Evolutionary conservation across 1,140 invertebrate species (phyloP), one percentile per base, ranked within the genome.

Genomic region (Caenorhabditis remanei): DNA sequence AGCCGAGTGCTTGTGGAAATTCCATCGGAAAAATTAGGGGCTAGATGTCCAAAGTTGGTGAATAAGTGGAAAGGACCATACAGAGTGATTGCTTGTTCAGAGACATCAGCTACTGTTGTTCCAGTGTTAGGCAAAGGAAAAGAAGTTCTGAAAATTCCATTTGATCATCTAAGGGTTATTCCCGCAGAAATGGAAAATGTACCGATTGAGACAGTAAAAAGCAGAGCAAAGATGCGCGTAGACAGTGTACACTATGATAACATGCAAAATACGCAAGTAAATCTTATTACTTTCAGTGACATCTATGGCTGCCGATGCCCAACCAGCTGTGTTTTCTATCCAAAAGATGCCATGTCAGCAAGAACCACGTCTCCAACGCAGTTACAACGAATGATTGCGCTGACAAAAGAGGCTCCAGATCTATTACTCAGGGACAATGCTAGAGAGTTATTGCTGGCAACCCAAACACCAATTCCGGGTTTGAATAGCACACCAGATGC

Each of bases 11-110:
- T 65, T 0, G 21, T 65, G 40, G 63, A 65, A 65, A 65, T 65
- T 40, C 63, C 63, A 13, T 32, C 63, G 1, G 63, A 65, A n/a
- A 65, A 65, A 41, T 7, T 65, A 65, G 63, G 63, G 0, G 63
- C 63, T 40, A 32, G n/a, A 41, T 65, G 63, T 65, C 63, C 63
- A 11, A 65, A 65, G 32, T 65, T 65, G 16, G 63, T 65, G 32
- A 65, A 65, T 41, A 65, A 65, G 16, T 65, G 63, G 63, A 65
- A 24, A 32, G 63, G 63, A 1, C 21, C 32, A 16, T 65, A 65
- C 6, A 32, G 63, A 65, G 63, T 65, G 0, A 32, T 65, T 9
- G 8, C 7, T 0, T 65, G 63, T 65, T 13, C 63, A 13, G 16
- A 7, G 9, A 65, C 24, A 1, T 65, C 63, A 6, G 63, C 63